phyloP scores from a whole-genome alignment of 1,140 invertebrate species.

The Spodoptera frugiperda region DNA sequence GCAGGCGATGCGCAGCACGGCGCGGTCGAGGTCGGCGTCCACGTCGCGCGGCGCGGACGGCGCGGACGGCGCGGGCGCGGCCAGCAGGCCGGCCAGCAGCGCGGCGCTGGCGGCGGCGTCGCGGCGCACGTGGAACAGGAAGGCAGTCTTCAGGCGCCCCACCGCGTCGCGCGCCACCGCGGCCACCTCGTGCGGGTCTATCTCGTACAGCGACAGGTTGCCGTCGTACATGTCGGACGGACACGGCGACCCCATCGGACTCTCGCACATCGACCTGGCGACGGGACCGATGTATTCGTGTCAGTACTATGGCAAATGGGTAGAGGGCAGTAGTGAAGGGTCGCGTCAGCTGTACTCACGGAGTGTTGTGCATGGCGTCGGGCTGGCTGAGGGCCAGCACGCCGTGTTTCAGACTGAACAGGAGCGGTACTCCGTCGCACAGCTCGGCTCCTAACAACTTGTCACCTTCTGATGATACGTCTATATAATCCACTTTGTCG shows the following conservation, averaged over 20 bases:
- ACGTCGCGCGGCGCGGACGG: constrained; percentile 76
- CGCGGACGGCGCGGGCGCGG: constrained; percentile 80
- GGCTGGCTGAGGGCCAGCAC: constrained; percentile 85
- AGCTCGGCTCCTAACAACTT: constrained; percentile 89
- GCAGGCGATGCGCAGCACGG: constrained; percentile 90
- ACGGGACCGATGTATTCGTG: constrained; percentile 24
- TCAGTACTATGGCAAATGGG: background rate
- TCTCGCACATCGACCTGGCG: constrained; percentile 72
- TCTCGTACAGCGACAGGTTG: constrained; percentile 89
- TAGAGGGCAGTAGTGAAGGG: background rate
- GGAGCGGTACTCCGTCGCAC: constrained; percentile 86
- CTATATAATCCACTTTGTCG: constrained; percentile 74
- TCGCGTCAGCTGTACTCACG: constrained; percentile 52
- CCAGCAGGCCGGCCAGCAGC: constrained; percentile 90
- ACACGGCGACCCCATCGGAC: constrained; percentile 77
- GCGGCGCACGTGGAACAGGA: constrained; percentile 89
- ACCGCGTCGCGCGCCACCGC: constrained; percentile 65
- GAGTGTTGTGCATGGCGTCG: constrained; percentile 36
- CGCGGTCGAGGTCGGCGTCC: constrained; percentile 88
- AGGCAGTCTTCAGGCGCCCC: constrained; percentile 92
- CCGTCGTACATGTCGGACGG: constrained; percentile 83
- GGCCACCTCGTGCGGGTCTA: constrained; percentile 90
- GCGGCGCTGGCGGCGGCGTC: constrained; percentile 87
- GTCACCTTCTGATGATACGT: constrained; percentile 80
- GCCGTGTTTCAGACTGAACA: constrained; percentile 88